These are phyloP conservation scores for Tragelaphus scriptus DNA, from an alignment of 2,113 vertebrate species.

Conservation along the genomic window DNA sequence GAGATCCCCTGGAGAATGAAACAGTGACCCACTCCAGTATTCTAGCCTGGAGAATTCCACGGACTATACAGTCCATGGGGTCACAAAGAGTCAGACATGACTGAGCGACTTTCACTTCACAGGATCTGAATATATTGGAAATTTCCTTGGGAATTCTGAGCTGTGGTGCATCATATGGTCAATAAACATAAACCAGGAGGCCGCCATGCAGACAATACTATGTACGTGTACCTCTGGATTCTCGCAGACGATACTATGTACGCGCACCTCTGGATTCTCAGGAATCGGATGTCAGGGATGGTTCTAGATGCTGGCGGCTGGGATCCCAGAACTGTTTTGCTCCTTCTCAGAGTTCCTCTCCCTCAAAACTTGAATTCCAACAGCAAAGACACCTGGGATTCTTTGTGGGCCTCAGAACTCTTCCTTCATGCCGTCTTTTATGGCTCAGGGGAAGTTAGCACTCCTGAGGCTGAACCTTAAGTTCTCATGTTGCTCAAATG, in stretches of 20 bases:
- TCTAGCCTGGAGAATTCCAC: not conserved
- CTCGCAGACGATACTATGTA: fast-evolving
- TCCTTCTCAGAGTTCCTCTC: fast-evolving
- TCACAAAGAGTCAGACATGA: not conserved
- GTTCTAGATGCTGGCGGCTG: not conserved
- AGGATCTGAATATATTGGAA: not conserved
- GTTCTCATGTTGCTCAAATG: fast-evolving
- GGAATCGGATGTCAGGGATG: fast-evolving
- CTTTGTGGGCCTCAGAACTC: not conserved
- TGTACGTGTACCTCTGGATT: fast-evolving
- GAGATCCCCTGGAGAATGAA: not conserved
- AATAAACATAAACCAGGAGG: not conserved
- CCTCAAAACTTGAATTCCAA: not conserved
- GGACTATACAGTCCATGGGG: not conserved
- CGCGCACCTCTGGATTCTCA: fast-evolving
- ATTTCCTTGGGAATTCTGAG: not conserved
- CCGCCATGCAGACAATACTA: fast-evolving
- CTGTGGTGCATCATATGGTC: no score
- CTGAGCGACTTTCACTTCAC: not conserved
- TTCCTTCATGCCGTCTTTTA: no score
- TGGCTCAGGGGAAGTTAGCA: no score
- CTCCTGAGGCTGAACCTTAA: no score
- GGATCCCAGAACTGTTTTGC: not conserved
- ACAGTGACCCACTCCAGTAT: not conserved
- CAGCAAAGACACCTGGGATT: fast-evolving